Percentiles rank a stretch among this genome's conserved stretches.
phyloP scores from a whole-genome alignment of 2,888 invertebrate species.

The Cyaniris semiargus region DNA sequence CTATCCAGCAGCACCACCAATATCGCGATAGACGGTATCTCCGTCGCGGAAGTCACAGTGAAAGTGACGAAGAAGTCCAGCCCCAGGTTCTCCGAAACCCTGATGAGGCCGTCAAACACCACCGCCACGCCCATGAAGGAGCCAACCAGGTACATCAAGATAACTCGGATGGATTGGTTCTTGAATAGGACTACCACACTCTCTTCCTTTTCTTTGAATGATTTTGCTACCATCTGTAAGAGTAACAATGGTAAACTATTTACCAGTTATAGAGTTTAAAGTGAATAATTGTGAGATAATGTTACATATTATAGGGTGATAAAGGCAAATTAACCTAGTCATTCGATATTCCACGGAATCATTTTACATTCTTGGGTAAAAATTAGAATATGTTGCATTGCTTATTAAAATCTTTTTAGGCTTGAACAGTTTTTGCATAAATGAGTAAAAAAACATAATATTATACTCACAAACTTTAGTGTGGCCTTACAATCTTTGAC shows the following conservation, averaged over 20 bases:
- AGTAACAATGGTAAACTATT: too few relatives aligned
- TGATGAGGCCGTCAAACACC: slow-evolving; percentile 57
- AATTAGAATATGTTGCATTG: too few relatives aligned
- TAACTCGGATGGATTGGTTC: slow-evolving; percentile 48
- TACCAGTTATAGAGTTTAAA: too few relatives aligned
- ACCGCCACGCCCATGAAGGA: slow-evolving; percentile 52
- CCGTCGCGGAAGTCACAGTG: slow-evolving; percentile 56
- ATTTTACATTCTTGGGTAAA: too few relatives aligned
- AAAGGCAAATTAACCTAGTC: too few relatives aligned
- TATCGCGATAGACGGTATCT: slow-evolving; percentile 53
- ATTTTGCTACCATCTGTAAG: slow-evolving; percentile 45
- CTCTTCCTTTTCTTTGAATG: slow-evolving; percentile 48
- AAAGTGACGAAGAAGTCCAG: slow-evolving; percentile 60
- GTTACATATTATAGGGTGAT: too few relatives aligned
- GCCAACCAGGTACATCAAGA: slow-evolving; percentile 48
- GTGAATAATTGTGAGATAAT: too few relatives aligned
- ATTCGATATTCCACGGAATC: too few relatives aligned
- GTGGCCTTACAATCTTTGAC: not conserved
- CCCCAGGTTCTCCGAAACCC: slow-evolving; percentile 60
- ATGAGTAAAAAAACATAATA: too few relatives aligned
- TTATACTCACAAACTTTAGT: slow-evolving; percentile 18
- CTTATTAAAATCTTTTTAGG: too few relatives aligned
- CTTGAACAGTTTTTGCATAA: too few relatives aligned
- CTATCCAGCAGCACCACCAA: slow-evolving; percentile 49
- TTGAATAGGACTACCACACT: slow-evolving; percentile 48